These are phyloP conservation scores for Spinus pinus DNA, from an alignment of 2,797 vertebrate genomes.

Conservation along the genomic window DNA sequence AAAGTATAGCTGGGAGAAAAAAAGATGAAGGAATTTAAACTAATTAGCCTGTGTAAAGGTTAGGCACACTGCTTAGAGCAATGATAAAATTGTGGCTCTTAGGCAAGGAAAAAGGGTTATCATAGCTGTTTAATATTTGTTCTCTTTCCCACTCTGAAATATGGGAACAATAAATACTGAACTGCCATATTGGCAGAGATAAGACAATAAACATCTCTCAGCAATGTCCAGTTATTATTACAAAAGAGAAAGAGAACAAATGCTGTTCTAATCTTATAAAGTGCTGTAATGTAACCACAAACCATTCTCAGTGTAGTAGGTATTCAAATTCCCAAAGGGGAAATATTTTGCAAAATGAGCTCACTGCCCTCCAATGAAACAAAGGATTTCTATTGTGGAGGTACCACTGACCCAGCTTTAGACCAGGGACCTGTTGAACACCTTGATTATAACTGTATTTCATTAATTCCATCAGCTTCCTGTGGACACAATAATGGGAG, in stretches of 20 bases:
- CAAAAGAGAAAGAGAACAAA: background rate
- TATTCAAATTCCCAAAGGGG: background rate
- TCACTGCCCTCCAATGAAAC: background rate
- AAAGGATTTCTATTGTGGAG: background rate
- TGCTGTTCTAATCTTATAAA: background rate
- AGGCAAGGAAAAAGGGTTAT: background rate
- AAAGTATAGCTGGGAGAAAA: background rate
- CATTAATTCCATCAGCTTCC: background rate
- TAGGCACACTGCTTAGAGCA: background rate
- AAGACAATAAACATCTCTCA: background rate
- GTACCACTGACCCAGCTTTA: background rate
- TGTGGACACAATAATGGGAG: background rate
- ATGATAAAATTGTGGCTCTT: background rate
- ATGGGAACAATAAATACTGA: background rate
- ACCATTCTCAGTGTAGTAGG: background rate
- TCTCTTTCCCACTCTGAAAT: background rate
- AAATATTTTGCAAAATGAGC: background rate
- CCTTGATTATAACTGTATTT: background rate
- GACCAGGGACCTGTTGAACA: background rate
- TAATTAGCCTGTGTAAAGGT: background rate
- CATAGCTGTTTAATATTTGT: background rate
- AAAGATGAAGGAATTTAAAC: background rate
- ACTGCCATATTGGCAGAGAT: background rate
- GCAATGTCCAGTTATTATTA: background rate
- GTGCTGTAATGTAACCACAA: background rate